Conservation (phyloP, 2,113 vertebrate genomes). For the Podiceps cristatus region DNA sequence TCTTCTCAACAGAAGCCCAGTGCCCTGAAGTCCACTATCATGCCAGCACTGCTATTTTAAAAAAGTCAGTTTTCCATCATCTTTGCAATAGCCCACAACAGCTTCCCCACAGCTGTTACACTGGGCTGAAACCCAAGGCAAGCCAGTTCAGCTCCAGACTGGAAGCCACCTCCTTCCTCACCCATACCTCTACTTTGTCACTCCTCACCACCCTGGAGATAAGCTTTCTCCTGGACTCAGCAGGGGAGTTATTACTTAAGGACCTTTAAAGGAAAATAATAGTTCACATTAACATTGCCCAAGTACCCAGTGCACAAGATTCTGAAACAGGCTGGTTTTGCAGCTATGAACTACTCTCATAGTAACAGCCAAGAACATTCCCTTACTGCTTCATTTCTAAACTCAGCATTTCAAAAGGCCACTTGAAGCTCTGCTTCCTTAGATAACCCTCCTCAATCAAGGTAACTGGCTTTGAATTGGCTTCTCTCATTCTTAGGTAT, state of each 20-base stretch:
- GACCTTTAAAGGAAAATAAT: background rate
- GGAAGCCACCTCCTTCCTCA: background rate
- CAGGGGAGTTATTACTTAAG: background rate
- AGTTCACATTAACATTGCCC: background rate
- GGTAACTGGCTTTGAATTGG: background rate
- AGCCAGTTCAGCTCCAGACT: rapidly evolving
- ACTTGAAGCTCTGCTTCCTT: background rate
- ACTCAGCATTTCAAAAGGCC: background rate
- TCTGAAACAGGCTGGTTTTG: background rate
- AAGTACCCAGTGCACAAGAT: background rate
- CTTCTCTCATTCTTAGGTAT: background rate
- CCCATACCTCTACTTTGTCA: no score
- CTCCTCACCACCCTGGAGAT: background rate
- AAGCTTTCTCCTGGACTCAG: no score
- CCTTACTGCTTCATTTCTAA: background rate
- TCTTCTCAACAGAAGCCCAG: background rate
- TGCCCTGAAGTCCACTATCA: background rate
- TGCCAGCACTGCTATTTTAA: background rate
- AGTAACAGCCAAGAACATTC: background rate
- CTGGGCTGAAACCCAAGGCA: background rate
- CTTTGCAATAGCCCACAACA: background rate
- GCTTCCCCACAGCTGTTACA: background rate
- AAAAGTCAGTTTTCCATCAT: background rate
- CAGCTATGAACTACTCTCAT: background rate
- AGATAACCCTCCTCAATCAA: background rate